Evolutionary conservation across 2,888 invertebrate genomes (phyloP).

Genomic region (Cheilosia urbana): DNA sequence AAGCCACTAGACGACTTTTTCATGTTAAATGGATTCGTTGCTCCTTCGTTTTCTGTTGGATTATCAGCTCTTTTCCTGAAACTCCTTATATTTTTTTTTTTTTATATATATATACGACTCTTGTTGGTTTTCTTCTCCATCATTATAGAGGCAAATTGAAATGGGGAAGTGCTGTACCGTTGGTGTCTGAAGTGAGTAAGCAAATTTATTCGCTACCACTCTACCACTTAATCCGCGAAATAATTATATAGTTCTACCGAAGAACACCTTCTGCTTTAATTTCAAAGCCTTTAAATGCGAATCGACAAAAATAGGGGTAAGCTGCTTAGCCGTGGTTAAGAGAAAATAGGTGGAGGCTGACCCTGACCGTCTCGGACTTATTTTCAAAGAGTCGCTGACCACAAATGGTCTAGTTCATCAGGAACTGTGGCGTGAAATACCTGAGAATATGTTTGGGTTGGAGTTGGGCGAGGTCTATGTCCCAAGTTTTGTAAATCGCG

Average conservation of each 20-base stretch:
- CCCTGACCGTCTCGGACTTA: too few relatives aligned
- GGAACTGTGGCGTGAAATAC: too few relatives aligned
- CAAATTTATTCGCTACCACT: slow-evolving; percentile 1
- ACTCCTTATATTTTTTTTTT: too few relatives aligned
- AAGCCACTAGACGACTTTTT: slow-evolving; percentile 59
- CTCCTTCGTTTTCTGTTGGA: slow-evolving; percentile 49
- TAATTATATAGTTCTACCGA: not conserved
- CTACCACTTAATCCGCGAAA: not conserved
- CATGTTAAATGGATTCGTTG: slow-evolving; percentile 53
- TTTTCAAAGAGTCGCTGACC: too few relatives aligned
- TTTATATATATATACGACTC: not conserved
- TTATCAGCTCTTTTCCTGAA: slow-evolving; percentile 19
- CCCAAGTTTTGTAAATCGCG: too few relatives aligned
- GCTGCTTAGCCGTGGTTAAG: too few relatives aligned
- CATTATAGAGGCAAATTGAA: slow-evolving; percentile 27
- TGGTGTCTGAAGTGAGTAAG: slow-evolving; percentile 25
- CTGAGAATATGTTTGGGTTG: too few relatives aligned
- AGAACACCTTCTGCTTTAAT: not conserved
- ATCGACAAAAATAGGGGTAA: too few relatives aligned
- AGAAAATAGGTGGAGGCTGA: too few relatives aligned
- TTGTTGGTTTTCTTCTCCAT: slow-evolving; percentile 9
- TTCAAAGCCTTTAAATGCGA: too few relatives aligned
- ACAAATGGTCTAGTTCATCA: too few relatives aligned
- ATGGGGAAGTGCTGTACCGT: slow-evolving; percentile 29
- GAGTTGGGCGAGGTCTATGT: too few relatives aligned